Percentiles rank a stretch among this genome's conserved stretches.
Evolutionary conservation across 2,888 invertebrate genomes (phyloP).

Genomic region (Fabriciana adippe): DNA sequence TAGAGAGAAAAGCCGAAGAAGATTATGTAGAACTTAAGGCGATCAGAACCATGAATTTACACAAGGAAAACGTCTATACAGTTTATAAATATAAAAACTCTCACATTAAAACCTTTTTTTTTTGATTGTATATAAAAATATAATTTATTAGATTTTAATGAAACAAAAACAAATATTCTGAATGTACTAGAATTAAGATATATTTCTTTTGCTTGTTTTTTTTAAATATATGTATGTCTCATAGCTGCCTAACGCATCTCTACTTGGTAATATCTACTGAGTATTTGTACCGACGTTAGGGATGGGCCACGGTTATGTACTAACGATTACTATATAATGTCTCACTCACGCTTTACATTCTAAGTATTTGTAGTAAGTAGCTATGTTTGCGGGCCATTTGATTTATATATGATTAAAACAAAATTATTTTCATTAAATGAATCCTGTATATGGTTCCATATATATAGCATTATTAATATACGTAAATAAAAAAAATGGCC

Average conservation of each 20-base stretch:
- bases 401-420: too few species aligned
- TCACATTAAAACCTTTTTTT: too few species aligned
- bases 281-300: conserved; percentile 77
- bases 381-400: conserved; percentile 47
- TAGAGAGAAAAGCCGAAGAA: too few species aligned
- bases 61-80: too few species aligned
- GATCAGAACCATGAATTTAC: too few species aligned
- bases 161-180: too few species aligned
- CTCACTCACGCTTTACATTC: conserved; percentile 66
- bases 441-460: too few species aligned
- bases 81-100: too few species aligned
- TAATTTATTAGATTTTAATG: background rate
- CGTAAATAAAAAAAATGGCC: conserved; percentile 44
- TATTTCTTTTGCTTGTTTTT: background rate
- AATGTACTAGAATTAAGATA: too few species aligned
- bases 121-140: conserved; percentile 4
- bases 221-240: background rate
- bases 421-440: background rate
- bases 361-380: conserved; percentile 46
- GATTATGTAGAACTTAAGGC: too few species aligned
- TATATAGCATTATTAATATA: background rate
- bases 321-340: conserved; percentile 54
- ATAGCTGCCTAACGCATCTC: conserved; percentile 37
- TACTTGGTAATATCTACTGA: conserved; percentile 73
- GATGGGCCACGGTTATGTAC: conserved; percentile 55